These are phyloP conservation scores for Accipiter badius DNA, from an alignment of 2,797 vertebrate genomes.

Conservation along the genomic window DNA sequence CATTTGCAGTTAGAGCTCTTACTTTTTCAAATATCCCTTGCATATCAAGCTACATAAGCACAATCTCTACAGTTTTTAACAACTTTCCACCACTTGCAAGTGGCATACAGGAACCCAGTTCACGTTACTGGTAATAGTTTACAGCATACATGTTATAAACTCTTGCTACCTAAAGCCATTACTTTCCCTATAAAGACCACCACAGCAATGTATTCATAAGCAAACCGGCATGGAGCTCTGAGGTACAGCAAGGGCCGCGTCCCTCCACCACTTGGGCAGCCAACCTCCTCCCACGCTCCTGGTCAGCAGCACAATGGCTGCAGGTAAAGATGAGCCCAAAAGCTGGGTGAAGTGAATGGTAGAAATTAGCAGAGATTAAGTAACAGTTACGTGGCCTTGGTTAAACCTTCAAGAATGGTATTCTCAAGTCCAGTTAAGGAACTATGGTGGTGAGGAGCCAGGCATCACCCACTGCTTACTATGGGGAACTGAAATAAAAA, in stretches of 20 bases:
- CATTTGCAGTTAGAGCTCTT: neutral
- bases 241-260: neutral
- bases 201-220: fast-evolving
- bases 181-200: neutral
- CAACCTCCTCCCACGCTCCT: neutral
- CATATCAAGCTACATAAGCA: fast-evolving
- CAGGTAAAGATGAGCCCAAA: neutral
- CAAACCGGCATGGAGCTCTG: neutral
- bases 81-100: neutral
- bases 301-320: fast-evolving
- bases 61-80: fast-evolving
- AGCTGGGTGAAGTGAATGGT: fast-evolving
- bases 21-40: neutral
- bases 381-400: neutral
- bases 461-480: neutral
- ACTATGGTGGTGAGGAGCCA: fast-evolving
- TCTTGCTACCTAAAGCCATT: neutral
- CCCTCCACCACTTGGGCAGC: neutral
- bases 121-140: fast-evolving
- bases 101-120: fast-evolving
- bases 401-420: fast-evolving
- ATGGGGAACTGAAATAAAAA: fast-evolving
- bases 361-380: neutral
- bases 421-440: neutral
- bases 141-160: fast-evolving